Evolutionary conservation across 2,797 vertebrate species (phyloP), one percentile per base, ranked within the genome.

Genomic region (Cirrhinus mrigala): DNA sequence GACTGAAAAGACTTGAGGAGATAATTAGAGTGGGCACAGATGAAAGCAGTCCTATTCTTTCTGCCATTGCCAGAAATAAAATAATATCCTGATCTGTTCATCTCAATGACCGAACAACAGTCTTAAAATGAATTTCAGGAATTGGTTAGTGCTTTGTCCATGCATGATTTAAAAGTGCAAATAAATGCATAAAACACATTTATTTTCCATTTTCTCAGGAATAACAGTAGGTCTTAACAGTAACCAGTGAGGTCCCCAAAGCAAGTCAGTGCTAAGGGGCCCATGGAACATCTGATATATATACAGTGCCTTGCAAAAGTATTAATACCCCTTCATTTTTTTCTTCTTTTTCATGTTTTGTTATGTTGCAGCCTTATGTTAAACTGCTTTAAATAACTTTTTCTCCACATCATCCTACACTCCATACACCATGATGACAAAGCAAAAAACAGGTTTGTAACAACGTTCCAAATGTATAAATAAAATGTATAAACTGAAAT

Each of bases 51-150:
- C 1, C 48, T 48, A 24, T 48, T 74, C 46, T 20, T 52, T 27
- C 71, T 18, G 16, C 18, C 50, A 18, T 33, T 75, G 73, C 22
- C 50, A 54, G 18, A 75, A 75, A 75, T 54, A 54, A 75, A 75
- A 75, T 75, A 22, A 18, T 54, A 22, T 2, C 6, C 62, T 69
- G 27, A 33, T 54, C 27, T 22, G 16, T 75, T 75, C 2, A 29
- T 33, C 50, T 75, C 27, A 75, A 27, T 33, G 16, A 27, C 27
- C 15, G 22, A 48, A 46, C 69, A 70, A 24, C n/a, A 11, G 6
- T 46, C 6, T 24, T 24, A 4, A 48, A 73, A 2, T 48, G 3
- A 73, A 48, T 52, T 52, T 1, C 46, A 52, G 16, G 24, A 52
- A 74, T 29, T 1, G 4, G 8, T 75, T 20, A 52, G 6, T 6